A percentile compares a stretch with the other conserved stretches of the same genome.
These are phyloP conservation scores for Eudorcas thomsonii DNA, from an alignment of 2,113 vertebrate genomes.

Conservation along the genomic window DNA sequence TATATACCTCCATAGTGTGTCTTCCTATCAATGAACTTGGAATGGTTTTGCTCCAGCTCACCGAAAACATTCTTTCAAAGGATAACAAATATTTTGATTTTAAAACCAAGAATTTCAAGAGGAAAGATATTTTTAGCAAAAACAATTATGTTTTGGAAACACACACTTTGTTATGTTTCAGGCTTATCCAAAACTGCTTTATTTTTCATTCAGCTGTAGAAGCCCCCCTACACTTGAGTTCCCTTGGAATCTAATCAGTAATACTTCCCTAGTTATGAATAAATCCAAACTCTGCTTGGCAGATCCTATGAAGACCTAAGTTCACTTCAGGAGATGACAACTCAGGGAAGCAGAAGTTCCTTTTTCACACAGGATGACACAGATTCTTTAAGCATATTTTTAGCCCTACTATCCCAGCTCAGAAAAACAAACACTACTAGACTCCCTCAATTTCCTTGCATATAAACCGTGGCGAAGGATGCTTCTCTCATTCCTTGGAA, in stretches of 20 bases:
- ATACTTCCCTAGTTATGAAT: not conserved
- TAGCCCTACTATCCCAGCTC: not conserved
- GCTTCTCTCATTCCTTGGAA: not conserved
- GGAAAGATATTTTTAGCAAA: not conserved
- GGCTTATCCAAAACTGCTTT: not conserved
- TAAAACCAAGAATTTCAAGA: conserved; percentile 7
- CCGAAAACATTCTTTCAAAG: not conserved
- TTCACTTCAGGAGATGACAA: not conserved
- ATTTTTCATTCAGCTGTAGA: not conserved
- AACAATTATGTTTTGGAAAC: not conserved
- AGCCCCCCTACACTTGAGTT: not conserved
- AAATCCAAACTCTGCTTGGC: not conserved
- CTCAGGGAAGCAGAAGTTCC: not conserved
- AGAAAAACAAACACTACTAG: not conserved
- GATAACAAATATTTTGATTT: not conserved
- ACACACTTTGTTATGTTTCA: not conserved
- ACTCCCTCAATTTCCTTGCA: not conserved
- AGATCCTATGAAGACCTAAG: not conserved
- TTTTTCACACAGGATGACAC: not conserved
- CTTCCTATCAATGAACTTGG: not conserved
- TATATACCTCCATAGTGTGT: not conserved
- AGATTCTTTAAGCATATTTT: not conserved
- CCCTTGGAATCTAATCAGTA: not conserved
- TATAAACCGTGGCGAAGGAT: not conserved
- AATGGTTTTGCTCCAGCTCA: not conserved